Percentiles rank a stretch among this genome's conserved stretches.
Evolutionary conservation across 1,140 invertebrate species (phyloP).

Genomic region (Steinernema khuongi): DNA sequence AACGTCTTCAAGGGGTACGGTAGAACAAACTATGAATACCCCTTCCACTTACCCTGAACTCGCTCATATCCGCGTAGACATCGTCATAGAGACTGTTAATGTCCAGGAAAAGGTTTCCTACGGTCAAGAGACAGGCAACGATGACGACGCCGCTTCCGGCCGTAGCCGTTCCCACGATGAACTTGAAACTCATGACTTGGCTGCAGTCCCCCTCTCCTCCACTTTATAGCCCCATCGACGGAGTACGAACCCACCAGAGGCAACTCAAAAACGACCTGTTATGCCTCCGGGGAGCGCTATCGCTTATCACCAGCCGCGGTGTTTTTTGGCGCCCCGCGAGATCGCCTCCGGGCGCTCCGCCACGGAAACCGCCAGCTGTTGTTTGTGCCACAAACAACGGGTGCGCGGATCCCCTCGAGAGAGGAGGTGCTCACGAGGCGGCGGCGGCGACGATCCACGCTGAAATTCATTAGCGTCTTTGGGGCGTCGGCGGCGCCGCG

Average conservation of each 20-base stretch:
- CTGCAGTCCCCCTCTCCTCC: not conserved
- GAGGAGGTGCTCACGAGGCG: not conserved
- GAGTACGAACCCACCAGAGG: not conserved
- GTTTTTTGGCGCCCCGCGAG: not conserved
- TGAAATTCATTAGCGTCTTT: not conserved
- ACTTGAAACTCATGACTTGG: slow-evolving; percentile 30
- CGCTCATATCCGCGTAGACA: slow-evolving; percentile 38
- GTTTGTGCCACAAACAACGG: not conserved
- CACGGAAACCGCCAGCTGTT: not conserved
- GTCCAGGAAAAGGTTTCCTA: slow-evolving; percentile 40
- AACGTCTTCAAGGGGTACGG: slow-evolving; percentile 13
- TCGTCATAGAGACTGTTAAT: slow-evolving; percentile 44
- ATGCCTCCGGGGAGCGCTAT: not conserved
- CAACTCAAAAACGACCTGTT: not conserved
- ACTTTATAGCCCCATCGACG: not conserved
- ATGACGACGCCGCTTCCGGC: slow-evolving; percentile 29
- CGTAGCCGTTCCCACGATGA: slow-evolving; percentile 32
- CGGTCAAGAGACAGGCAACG: slow-evolving; percentile 32
- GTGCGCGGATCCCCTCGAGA: too few relatives aligned
- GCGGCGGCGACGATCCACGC: not conserved
- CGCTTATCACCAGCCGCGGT: not conserved
- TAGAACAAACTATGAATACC: not conserved
- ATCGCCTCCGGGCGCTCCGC: slow-evolving; percentile 7
- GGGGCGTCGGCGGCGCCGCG: not conserved
- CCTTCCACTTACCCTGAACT: slow-evolving; percentile 34